phyloP scores from a whole-genome alignment of 2,888 invertebrate genomes.

The Dendrolimus houi region DNA sequence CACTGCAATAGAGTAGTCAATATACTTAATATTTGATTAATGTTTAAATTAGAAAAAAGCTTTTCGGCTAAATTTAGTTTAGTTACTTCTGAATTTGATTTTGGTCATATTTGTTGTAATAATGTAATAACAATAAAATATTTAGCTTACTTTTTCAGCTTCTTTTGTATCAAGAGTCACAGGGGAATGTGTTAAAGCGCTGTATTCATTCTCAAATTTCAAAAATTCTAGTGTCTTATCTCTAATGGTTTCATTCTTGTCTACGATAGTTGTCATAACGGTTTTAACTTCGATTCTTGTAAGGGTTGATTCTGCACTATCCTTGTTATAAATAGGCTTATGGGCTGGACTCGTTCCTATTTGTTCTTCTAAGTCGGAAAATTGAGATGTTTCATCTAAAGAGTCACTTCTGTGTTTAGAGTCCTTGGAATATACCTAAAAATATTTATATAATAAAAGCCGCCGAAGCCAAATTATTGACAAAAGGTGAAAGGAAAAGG shows the following conservation, averaged over 20 bases:
- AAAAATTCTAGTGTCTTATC: constrained; percentile 53
- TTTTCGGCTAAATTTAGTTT: no score
- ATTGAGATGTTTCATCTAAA: constrained; percentile 66
- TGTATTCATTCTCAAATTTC: constrained; percentile 54
- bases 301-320: constrained; percentile 18
- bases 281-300: constrained; percentile 29
- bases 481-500: background rate
- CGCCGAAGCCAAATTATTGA: background rate
- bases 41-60: no score
- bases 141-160: constrained; percentile 41
- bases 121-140: background rate
- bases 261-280: constrained; percentile 17
- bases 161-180: constrained; percentile 23
- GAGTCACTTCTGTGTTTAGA: constrained; percentile 70
- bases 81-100: no score
- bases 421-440: constrained; percentile 58
- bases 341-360: constrained; percentile 59
- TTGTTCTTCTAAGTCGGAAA: constrained; percentile 70
- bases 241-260: constrained; percentile 24
- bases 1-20: no score
- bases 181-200: constrained; percentile 37
- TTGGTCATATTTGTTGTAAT: no score
- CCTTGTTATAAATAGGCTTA: constrained; percentile 34
- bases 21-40: no score
- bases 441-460: constrained; percentile 1